Base-by-base conservation (phyloP, 2,888 invertebrate species). In the Sminthurinus aureus region DNA sequence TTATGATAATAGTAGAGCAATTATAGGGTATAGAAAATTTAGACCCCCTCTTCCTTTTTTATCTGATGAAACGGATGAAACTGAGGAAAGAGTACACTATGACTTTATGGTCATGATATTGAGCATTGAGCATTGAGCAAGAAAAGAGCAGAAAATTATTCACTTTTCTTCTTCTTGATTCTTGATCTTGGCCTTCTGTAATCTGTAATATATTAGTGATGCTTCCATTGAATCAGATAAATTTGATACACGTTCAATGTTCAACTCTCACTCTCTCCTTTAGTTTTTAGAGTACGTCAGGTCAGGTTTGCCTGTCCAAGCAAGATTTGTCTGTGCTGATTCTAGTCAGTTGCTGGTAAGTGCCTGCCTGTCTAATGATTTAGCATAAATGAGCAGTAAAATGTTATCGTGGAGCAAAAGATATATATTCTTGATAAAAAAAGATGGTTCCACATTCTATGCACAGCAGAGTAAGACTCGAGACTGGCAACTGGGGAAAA, bases 331-430 rank as follows among this genome's bases (percentile, higher is more conserved):
- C 38, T 38, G 6, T 38, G 6, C n/a, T n/a, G n/a, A n/a, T n/a
- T n/a, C n/a, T 38, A 38, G 38, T 38, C 38, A 38, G 38, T 38
- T 6, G 6, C 38, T 38, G n/a, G n/a, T n/a, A n/a, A n/a, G n/a
- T n/a, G n/a, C n/a, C 38, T 6, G 38, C 6, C 38, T 38, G 71
- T 24, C 24, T 71, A 24, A 71, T 26, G 71, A 71, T 71, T 71
- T 71, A 71, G 67, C 71, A 71, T 71, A 71, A 71, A 71, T 71
- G 71, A 15, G 71, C 71, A 71, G 71, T 71, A 71, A 71, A 71
- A 71, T 71, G 71, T 71, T 71, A 71, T 71, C 71, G 71, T 24
- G 13, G 24, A 24, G 6, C 26, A 1, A 22, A 22, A 22, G 24
- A 20, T 71, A 71, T 24, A 71, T 24, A 26, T 13, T 20, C 20